Evolutionary conservation across 2,888 invertebrate species (phyloP), one percentile per base, ranked within the genome.

Genomic region (Plagodis dolabraria): DNA sequence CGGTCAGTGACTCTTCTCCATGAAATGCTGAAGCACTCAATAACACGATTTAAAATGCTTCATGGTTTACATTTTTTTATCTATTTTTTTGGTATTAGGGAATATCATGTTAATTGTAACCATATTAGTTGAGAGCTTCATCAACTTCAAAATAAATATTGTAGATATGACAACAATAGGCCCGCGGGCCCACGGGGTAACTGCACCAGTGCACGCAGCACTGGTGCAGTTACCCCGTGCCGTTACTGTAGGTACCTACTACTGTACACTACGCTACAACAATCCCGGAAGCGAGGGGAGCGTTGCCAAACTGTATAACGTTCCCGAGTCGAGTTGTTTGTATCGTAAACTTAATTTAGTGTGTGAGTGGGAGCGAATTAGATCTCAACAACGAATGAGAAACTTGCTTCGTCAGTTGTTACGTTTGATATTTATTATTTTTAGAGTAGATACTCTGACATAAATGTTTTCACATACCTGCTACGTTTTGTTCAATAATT

Each of bases 281-380:
- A 22, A 22, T 38, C 7, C 49, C 57, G 57, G 57, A 52, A 53
- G 52, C 57, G 44, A 12, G 43, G 44, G 7, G 44, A 12, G 43
- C 36, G 7, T 57, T 48, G 57, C 57, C 52, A 53, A 52, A 43
- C 47, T 52, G 6, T 42, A 42, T 55, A 44, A 22, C 11, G 45
- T 33, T 33, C 47, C n/a, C 22, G 36, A 8, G 7, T 7, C 33
- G 53, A 76, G 69, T 68, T 69, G 56, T 67, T 70, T 57, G 64
- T 57, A 65, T 60, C 62, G 49, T 60, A 53, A 57, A 57, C 45
- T 57, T 53, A 46, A 58, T 58, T 56, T 43, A 47, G 44, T 33
- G 54, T 42, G 47, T 35, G 59, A 53, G 59, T 54, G 60, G 55
- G 60, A 44, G 49, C 53, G 43, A 10, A 36, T 12, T 43, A 43